Evolutionary conservation across 1,140 invertebrate genomes (phyloP), one percentile per base, ranked within the genome.

Genomic region (Capitella teleta): DNA sequence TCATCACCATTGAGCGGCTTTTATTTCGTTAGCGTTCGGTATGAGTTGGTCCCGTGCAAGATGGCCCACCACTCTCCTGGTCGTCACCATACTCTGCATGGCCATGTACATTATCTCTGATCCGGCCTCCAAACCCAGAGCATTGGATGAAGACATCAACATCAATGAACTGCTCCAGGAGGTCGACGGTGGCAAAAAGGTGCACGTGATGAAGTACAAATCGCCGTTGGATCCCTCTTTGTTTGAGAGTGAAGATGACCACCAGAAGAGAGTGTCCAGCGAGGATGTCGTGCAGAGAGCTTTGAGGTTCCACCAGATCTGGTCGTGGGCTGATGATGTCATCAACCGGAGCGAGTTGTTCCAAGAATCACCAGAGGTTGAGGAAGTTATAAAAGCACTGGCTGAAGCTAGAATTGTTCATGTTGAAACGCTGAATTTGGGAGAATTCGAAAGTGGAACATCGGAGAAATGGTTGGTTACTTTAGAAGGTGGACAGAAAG

Each of bases 401-500:
- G 23, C 25, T 3, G 30, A 26, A 6, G 52, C 52, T 21, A 23
- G 30, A 24, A 43, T 53, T n/a, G 47, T 49, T 2, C 34, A 40
- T 16, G 52, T 53, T 19, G 52, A 53, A 10, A 28, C 46, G 21
- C 26, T 53, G 25, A 38, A 44, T 19, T 24, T 16, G 14, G 38
- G 25, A 12, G 28, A 30, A 18, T 55, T 51, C 38, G 49, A 51
- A 18, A 47, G 42, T n/a, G 53, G 53, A 12, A 52, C 53, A 3
- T 30, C 43, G 26, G 49, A 55, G 18, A 55, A 55, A 40, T 55
- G 53, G 53, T 3, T 55, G 18, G 42, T 51, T 16, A 51, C 49
- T 10, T 28, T 55, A 28, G 53, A 51, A 19, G 53, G 53, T 10
- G 53, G 53, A 2, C 53, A 55, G 43, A 50, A 52, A 21, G 53